Evolutionary conservation across 2,888 invertebrate species (phyloP).

Genomic region (Diaphora mendica): DNA sequence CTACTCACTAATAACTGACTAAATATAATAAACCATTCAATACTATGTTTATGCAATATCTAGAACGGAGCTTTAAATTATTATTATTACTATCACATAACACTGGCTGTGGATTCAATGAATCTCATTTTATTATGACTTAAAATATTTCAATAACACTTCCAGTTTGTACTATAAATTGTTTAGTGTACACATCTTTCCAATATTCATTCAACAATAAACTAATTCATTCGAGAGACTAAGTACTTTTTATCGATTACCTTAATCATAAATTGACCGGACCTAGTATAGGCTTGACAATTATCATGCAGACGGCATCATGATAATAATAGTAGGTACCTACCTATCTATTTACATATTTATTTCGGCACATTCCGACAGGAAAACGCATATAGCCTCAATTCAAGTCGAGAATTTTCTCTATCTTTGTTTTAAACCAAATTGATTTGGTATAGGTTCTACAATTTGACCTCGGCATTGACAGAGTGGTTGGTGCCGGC

Average conservation of each 20-base stretch:
- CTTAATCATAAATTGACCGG: constrained; percentile 20
- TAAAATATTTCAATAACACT: constrained; percentile 46
- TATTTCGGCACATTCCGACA: constrained; percentile 35
- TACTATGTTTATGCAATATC: constrained; percentile 28
- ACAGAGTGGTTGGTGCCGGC: constrained; percentile 61
- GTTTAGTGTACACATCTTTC: constrained; percentile 25
- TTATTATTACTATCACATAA: constrained; percentile 77
- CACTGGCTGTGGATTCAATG: constrained; percentile 73
- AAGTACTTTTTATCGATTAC: constrained; percentile 36
- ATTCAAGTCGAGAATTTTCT: constrained; percentile 37
- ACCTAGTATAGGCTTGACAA: constrained; percentile 17
- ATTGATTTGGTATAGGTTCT: constrained; percentile 40
- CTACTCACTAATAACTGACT: neutral
- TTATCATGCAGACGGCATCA: constrained; percentile 26
- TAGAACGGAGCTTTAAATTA: constrained; percentile 35
- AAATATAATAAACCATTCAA: neutral
- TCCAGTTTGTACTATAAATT: constrained; percentile 53
- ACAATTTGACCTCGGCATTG: constrained; percentile 74
- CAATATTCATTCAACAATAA: constrained; percentile 24
- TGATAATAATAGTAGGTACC: constrained; percentile 31
- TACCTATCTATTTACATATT: constrained; percentile 44
- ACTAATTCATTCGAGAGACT: constrained; percentile 23
- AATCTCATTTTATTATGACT: constrained; percentile 61
- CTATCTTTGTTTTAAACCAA: constrained; percentile 38
- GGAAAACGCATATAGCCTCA: constrained; percentile 42